These are phyloP conservation scores for Acanthoscelides obtectus DNA, from an alignment of 2,888 invertebrate genomes.

Conservation along the genomic window DNA sequence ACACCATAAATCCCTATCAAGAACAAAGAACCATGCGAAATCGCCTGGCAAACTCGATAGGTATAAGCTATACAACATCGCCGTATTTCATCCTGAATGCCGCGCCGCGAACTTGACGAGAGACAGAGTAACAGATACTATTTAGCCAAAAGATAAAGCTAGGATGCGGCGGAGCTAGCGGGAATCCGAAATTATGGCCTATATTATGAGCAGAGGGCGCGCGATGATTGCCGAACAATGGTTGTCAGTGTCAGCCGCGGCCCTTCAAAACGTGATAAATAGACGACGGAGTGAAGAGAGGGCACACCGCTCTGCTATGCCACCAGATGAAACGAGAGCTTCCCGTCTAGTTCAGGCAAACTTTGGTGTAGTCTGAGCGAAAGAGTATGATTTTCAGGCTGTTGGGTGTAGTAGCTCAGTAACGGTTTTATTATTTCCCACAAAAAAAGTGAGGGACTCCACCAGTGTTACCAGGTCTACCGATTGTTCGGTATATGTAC, in stretches of 20 bases:
- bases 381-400: too few relatives aligned
- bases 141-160: not conserved
- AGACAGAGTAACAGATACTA: not conserved
- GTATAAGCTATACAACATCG: not conserved
- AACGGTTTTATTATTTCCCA: too few relatives aligned
- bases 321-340: too few relatives aligned
- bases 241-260: not conserved
- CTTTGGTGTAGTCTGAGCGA: not conserved
- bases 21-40: too few relatives aligned
- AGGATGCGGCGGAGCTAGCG: not conserved
- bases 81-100: not conserved
- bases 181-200: not conserved
- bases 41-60: too few relatives aligned
- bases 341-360: not conserved
- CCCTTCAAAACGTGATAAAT: not conserved
- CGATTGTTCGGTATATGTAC: too few relatives aligned
- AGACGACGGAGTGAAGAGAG: not conserved
- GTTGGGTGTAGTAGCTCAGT: too few relatives aligned
- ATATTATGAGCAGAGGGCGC: not conserved
- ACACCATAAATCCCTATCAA: too few relatives aligned
- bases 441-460: too few relatives aligned
- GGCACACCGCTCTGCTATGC: not conserved
- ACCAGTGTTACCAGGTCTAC: too few relatives aligned
- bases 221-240: not conserved
- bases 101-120: not conserved